Conservation (phyloP, 2,113 vertebrate species). For the Lathamus discolor region DNA sequence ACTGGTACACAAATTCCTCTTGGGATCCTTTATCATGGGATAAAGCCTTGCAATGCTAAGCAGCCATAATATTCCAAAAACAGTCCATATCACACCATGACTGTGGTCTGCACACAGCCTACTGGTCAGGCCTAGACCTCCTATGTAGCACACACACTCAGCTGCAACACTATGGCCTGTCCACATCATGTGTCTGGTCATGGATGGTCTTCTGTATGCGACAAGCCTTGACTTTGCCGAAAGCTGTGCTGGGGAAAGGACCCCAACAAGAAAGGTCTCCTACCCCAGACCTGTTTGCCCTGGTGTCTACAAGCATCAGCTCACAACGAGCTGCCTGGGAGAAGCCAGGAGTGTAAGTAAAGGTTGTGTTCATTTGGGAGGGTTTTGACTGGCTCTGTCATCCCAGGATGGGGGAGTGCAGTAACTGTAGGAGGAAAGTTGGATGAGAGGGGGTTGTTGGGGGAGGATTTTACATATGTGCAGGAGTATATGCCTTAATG, state of each 20-base stretch:
- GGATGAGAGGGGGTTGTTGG: slow-evolving; percentile 6
- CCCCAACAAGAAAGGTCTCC: background rate
- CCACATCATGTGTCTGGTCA: accelerated
- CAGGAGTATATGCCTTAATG: slow-evolving; percentile 38
- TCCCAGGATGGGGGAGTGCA: background rate
- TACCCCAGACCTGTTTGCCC: background rate
- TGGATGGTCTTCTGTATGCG: background rate
- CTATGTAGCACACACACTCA: background rate
- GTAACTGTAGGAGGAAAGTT: slow-evolving; percentile 37
- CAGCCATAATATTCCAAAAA: background rate
- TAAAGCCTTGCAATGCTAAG: background rate
- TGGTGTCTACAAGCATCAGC: background rate
- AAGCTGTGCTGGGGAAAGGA: background rate
- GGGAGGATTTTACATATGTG: background rate
- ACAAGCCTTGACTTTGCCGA: background rate
- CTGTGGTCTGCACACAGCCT: background rate
- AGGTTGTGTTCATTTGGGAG: background rate
- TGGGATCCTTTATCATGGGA: too few relatives aligned
- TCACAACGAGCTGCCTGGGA: background rate
- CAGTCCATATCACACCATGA: background rate
- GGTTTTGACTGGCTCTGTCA: slow-evolving; percentile 32
- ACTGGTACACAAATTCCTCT: background rate
- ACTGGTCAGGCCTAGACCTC: background rate
- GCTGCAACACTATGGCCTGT: background rate
- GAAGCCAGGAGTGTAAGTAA: background rate